A percentile compares a stretch with the other conserved stretches of the same genome.
Evolutionary conservation across 2,888 invertebrate genomes (phyloP).

Genomic region (Stenichneumon culpator): DNA sequence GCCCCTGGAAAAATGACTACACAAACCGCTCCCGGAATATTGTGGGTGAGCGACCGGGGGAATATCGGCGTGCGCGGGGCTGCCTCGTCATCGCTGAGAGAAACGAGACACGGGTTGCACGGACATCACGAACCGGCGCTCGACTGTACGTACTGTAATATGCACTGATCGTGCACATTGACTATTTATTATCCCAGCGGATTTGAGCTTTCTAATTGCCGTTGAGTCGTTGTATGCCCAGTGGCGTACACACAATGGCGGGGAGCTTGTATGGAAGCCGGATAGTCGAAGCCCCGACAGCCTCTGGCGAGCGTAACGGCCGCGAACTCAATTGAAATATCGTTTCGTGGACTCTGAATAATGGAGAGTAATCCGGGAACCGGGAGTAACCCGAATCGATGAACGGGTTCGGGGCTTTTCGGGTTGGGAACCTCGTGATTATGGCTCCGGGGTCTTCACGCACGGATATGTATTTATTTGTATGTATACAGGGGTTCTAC

Average conservation of each 20-base stretch:
- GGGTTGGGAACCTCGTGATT: conserved; percentile 67
- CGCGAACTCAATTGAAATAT: conserved; percentile 70
- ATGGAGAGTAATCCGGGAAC: conserved; percentile 77
- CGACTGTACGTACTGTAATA: conserved; percentile 36
- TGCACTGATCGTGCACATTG: conserved; percentile 62
- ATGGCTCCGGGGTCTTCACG: conserved; percentile 52
- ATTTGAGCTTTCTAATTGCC: conserved; percentile 70
- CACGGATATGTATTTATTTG: not conserved
- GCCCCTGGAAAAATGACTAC: conserved; percentile 3
- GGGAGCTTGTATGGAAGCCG: conserved; percentile 5
- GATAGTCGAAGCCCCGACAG: conserved; percentile 16
- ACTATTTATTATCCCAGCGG: conserved; percentile 71
- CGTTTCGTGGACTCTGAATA: conserved; percentile 76
- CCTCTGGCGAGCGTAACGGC: conserved; percentile 15
- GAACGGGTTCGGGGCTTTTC: conserved; percentile 65
- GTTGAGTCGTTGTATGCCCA: conserved; percentile 28
- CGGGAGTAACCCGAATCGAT: conserved; percentile 73
- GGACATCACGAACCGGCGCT: too few species aligned
- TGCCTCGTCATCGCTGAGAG: conserved; percentile 26
- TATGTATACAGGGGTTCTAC: not conserved
- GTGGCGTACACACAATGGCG: conserved; percentile 40
- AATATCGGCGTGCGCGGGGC: not conserved
- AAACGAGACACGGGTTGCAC: not conserved
- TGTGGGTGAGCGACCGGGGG: not conserved
- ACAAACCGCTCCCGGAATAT: conserved; percentile 6